phyloP scores from a whole-genome alignment of 2,888 invertebrate genomes.

The Plagodis pulveraria region DNA sequence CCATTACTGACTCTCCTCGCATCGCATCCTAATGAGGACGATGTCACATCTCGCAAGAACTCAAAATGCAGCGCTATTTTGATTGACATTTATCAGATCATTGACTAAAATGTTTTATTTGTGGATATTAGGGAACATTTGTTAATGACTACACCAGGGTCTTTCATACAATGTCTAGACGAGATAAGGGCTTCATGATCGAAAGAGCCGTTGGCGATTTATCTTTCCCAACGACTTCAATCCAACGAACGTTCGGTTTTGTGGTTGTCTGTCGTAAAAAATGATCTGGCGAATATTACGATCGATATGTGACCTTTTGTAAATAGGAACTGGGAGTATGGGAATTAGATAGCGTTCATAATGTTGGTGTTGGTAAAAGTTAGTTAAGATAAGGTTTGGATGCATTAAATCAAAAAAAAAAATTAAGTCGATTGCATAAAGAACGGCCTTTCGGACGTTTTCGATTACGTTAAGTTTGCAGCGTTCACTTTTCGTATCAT shows the following conservation, averaged over 20 bases:
- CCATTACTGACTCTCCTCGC: constrained; percentile 54
- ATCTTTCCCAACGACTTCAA: constrained; percentile 35
- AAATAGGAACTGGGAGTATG: constrained; percentile 1
- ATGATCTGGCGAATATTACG: constrained; percentile 26
- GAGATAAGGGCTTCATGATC: constrained; percentile 48
- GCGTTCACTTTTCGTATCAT: constrained; percentile 58
- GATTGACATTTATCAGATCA: constrained; percentile 15
- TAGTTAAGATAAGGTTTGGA: neutral
- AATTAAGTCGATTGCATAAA: constrained; percentile 1
- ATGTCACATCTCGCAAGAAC: constrained; percentile 30
- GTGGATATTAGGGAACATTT: constrained; percentile 1
- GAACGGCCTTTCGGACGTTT: constrained; percentile 8
- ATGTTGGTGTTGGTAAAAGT: neutral
- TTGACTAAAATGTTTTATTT: constrained; percentile 1
- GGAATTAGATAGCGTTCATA: neutral
- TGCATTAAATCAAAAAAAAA: too few species aligned
- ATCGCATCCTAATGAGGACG: constrained; percentile 58
- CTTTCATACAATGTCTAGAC: constrained; percentile 44
- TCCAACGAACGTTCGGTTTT: constrained; percentile 23
- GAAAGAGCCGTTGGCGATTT: constrained; percentile 39
- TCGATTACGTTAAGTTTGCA: constrained; percentile 27
- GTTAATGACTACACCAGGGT: constrained; percentile 5
- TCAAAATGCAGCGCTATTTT: constrained; percentile 42
- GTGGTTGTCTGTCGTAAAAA: constrained; percentile 16
- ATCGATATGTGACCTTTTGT: constrained; percentile 31